Conservation (phyloP, 1,140 invertebrate species). For the Drosophila orena region DNA sequence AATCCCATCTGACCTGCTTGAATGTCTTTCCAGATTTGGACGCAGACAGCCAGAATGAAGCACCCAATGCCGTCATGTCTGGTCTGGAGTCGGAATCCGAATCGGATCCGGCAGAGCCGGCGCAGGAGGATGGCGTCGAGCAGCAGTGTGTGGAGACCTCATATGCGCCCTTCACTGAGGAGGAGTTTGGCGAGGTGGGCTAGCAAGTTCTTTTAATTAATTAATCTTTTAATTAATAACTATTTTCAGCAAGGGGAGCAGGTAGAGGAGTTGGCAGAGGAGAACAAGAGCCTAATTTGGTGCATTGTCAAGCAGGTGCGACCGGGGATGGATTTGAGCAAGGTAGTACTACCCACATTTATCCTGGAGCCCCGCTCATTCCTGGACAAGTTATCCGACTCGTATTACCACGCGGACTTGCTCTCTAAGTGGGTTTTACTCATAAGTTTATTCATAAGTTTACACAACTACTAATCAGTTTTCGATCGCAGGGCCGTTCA, state of each 20-base stretch:
- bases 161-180: constrained; percentile 88
- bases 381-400: constrained; percentile 96
- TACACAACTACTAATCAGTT: neutral
- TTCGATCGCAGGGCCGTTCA: constrained; percentile 89
- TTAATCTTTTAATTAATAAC: neutral
- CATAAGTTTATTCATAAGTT: too few relatives aligned
- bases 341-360: constrained; percentile 96
- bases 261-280: constrained; percentile 96
- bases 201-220: neutral
- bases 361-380: constrained; percentile 96
- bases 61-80: constrained; percentile 70
- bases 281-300: constrained; percentile 98
- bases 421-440: constrained; percentile 90
- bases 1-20: neutral
- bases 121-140: constrained; percentile 54
- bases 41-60: constrained; percentile 83
- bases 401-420: constrained; percentile 97
- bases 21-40: constrained; percentile 73
- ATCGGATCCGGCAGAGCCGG: constrained; percentile 64
- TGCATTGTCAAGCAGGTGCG: constrained; percentile 96
- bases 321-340: constrained; percentile 98
- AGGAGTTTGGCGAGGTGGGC: constrained; percentile 89
- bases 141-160: constrained; percentile 86
- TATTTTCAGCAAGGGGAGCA: constrained; percentile 91
- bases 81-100: constrained; percentile 77